These are phyloP conservation scores for Metellina segmentata DNA, from an alignment of 2,888 invertebrate species.

Conservation along the genomic window DNA sequence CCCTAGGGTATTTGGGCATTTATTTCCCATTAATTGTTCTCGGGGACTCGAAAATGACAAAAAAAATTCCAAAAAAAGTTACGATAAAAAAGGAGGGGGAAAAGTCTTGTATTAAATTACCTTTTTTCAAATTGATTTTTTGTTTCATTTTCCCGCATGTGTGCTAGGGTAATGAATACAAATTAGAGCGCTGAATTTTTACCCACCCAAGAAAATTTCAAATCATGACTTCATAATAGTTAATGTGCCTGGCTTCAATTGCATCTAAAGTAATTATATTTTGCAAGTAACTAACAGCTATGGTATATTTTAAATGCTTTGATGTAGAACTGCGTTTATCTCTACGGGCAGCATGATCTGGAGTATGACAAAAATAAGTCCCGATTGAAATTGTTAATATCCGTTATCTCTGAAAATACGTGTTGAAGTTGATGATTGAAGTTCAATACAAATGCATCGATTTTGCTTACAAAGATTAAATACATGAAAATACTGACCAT, in stretches of 20 bases:
- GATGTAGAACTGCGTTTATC: too few species aligned
- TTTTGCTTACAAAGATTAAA: too few species aligned
- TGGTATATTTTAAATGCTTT: background rate
- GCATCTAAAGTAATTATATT: background rate
- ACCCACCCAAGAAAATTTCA: background rate
- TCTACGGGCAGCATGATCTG: too few species aligned
- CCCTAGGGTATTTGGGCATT: constrained; percentile 43
- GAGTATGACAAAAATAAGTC: too few species aligned
- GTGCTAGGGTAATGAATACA: constrained; percentile 40
- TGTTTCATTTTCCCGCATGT: background rate
- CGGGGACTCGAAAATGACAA: constrained; percentile 21
- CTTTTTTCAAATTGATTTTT: background rate
- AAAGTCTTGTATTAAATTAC: constrained; percentile 23
- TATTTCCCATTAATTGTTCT: constrained; percentile 56
- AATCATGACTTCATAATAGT: background rate
- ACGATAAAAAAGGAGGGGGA: background rate
- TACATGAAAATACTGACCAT: too few species aligned
- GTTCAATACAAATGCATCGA: too few species aligned
- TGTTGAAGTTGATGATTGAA: too few species aligned
- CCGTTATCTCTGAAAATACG: too few species aligned
- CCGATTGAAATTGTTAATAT: too few species aligned
- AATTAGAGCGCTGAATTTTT: background rate
- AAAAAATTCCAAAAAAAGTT: constrained; percentile 12
- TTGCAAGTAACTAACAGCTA: background rate
- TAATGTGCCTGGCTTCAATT: background rate